phyloP scores from a whole-genome alignment of 2,113 vertebrate species.

The Verasper variegatus region DNA sequence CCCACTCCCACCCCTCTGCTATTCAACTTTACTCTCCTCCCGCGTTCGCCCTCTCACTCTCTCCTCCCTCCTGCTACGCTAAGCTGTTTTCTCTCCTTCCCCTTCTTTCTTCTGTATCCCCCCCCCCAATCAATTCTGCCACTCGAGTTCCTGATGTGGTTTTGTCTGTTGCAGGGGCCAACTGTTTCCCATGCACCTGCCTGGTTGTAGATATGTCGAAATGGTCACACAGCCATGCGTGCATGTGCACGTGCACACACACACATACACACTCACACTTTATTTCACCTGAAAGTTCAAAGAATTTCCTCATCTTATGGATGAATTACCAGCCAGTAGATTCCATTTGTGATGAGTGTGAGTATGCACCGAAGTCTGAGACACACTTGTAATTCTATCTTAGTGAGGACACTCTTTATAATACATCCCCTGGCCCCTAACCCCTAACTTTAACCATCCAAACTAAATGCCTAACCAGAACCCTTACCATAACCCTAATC shows the following conservation, averaged over 20 bases:
- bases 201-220: slow-evolving; percentile 52
- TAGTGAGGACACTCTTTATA: no score
- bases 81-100: slow-evolving; percentile 69
- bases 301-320: slow-evolving; percentile 17
- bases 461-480: no score
- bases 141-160: slow-evolving; percentile 68
- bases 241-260: background rate
- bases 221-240: background rate
- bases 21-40: slow-evolving; percentile 69
- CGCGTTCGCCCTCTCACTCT: slow-evolving; percentile 49
- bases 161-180: slow-evolving; percentile 70
- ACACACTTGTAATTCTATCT: background rate
- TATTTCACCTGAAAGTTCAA: slow-evolving; percentile 17
- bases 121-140: slow-evolving; percentile 53
- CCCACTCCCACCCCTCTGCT: slow-evolving; percentile 61
- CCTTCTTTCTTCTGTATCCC: slow-evolving; percentile 56
- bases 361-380: background rate
- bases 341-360: slow-evolving; percentile 22
- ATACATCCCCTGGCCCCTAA: no score
- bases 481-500: no score
- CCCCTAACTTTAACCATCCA: no score
- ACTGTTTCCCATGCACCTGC: slow-evolving; percentile 78
- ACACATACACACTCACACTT: slow-evolving; percentile 2
- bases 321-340: slow-evolving; percentile 19
- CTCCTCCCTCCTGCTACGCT: slow-evolving; percentile 69